phyloP scores from a whole-genome alignment of 1,140 invertebrate genomes.

The Lordiphosa clarofinis region DNA sequence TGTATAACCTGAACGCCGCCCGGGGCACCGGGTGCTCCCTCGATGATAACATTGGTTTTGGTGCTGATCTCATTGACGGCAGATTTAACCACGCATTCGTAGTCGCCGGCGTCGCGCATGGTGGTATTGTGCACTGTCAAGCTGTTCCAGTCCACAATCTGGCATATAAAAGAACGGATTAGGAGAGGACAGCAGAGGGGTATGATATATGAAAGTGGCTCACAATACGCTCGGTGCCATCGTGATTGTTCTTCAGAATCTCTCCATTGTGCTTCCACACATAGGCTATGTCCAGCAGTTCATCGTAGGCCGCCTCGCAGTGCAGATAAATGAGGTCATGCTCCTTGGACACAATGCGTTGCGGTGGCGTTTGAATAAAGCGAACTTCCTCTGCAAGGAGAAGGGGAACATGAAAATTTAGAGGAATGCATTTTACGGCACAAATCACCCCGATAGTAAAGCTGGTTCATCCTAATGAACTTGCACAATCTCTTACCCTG shows the following conservation, averaged over 20 bases:
- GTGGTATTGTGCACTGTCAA: slow-evolving; percentile 91
- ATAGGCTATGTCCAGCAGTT: slow-evolving; percentile 92
- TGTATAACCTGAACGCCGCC: slow-evolving; percentile 89
- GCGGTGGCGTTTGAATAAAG: slow-evolving; percentile 85
- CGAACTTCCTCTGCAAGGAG: slow-evolving; percentile 83
- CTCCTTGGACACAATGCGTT: slow-evolving; percentile 84
- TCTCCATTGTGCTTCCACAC: slow-evolving; percentile 94
- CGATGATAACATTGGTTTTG: slow-evolving; percentile 86
- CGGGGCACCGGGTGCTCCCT: slow-evolving; percentile 91
- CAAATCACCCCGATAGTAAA: no score
- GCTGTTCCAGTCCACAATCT: slow-evolving; percentile 85
- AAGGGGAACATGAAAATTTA: background rate
- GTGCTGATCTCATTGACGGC: slow-evolving; percentile 90
- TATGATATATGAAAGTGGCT: slow-evolving; percentile 8
- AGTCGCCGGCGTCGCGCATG: slow-evolving; percentile 91
- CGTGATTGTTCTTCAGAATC: slow-evolving; percentile 85
- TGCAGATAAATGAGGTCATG: slow-evolving; percentile 86
- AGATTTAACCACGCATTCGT: slow-evolving; percentile 93
- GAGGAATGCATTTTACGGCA: no score
- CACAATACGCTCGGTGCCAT: slow-evolving; percentile 81
- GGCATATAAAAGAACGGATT: slow-evolving; percentile 18
- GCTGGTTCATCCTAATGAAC: no score
- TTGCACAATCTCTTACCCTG: no score
- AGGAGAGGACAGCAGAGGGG: background rate
- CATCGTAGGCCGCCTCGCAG: slow-evolving; percentile 90